These are phyloP conservation scores for Drosophila pruinosa DNA, from an alignment of 1,140 invertebrate species.

Conservation along the genomic window DNA sequence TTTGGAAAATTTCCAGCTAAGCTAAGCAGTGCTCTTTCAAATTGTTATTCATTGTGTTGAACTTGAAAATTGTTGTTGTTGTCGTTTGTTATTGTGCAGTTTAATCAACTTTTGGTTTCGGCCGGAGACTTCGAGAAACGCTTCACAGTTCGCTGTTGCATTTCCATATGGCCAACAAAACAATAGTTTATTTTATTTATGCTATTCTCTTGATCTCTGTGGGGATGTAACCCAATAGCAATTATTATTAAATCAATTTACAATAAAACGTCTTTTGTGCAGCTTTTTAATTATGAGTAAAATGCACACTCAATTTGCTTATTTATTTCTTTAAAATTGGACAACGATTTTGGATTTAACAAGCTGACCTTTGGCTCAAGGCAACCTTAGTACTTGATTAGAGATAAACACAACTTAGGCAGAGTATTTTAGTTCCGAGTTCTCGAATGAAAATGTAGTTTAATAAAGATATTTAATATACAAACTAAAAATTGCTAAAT, in stretches of 20 bases:
- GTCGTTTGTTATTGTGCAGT: slow-evolving; percentile 76
- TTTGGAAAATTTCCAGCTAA: slow-evolving; percentile 72
- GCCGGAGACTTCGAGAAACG: slow-evolving; percentile 69
- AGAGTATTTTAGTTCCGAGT: neutral
- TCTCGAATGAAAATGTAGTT: no score
- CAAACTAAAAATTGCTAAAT: no score
- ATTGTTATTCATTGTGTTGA: slow-evolving; percentile 73
- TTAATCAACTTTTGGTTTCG: slow-evolving; percentile 78
- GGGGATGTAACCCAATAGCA: neutral
- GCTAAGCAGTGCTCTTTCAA: slow-evolving; percentile 69
- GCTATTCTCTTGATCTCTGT: neutral
- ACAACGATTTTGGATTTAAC: neutral
- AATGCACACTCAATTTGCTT: neutral
- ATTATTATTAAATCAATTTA: slow-evolving; percentile 11
- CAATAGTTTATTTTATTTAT: slow-evolving; percentile 5
- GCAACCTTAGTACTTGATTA: neutral
- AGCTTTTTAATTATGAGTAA: neutral
- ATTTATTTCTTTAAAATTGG: neutral
- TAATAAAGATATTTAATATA: no score
- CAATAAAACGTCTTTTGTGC: neutral
- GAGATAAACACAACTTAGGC: neutral
- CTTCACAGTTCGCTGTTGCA: slow-evolving; percentile 73
- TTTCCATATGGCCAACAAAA: slow-evolving; percentile 64
- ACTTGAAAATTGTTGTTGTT: slow-evolving; percentile 77
- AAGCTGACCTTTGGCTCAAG: neutral